Base-by-base conservation (phyloP, 2,888 invertebrate genomes). In the Hirtodrosophila cameraria region DNA sequence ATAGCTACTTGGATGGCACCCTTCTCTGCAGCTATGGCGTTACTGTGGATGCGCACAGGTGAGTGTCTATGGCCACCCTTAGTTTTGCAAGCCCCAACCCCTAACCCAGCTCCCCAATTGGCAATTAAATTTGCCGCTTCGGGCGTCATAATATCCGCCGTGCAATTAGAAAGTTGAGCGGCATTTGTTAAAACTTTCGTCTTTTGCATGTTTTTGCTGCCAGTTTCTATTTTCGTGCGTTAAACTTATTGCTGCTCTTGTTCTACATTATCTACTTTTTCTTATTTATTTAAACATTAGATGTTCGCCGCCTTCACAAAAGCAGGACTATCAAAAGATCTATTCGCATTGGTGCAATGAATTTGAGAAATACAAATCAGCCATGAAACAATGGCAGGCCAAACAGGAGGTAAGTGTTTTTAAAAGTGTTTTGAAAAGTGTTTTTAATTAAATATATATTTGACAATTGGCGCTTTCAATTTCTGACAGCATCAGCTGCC, bases 301-400 rank as follows among this genome's bases (percentile, higher is more conserved):
- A 91, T 97, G 97, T 91, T 95, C 96, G 27, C 96, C 97, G 39
- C 97, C 97, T 1, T 95, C 96, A 66, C 96, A 96, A 90, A 95
- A 96, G 87, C 96, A 96, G 89, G 97, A 97, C 91, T 97, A 97
- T 89, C 97, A 97, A 92, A 96, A 97, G 92, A 97, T 97, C 77
- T 98, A 98, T 91, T 96, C 98, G 16, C 97, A 98, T 91, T 99
- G 99, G 99, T 99, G 99, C 92, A 97, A 98, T 91, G 98, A 98
- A 92, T 98, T 98, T 90, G 97, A 98, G 91, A 97, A 97, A 91
- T 99, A 99, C 91, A 98, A 98, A 92, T 94, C 95, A 66, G 97
- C 97, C 45, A 97, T 97, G 97, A 97, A 97, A 90, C 95, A 95
- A 70, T 98, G 97, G 97, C 97, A 97, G 91, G 93, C 95, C 88